A percentile compares a stretch with the other conserved stretches of the same genome.
Evolutionary conservation across 2,797 vertebrate species (phyloP).

Genomic region (Paratrypauchen microcephalus): DNA sequence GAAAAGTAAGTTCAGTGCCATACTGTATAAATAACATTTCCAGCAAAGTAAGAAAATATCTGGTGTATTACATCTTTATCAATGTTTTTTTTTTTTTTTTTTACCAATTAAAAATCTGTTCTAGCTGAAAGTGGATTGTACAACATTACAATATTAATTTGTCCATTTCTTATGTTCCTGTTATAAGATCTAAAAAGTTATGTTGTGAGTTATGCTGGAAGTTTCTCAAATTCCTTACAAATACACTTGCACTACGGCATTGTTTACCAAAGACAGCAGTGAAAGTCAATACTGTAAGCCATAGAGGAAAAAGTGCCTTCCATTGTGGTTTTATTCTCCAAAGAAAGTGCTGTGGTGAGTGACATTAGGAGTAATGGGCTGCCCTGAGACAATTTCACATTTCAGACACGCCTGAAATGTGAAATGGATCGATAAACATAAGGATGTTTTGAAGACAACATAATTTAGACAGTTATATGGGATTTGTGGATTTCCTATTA

Average conservation of each 20-base stretch:
- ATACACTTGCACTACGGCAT: not conserved
- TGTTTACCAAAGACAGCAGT: not conserved
- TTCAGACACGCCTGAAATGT: slow-evolving; percentile 36
- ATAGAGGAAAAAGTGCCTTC: slow-evolving; percentile 16
- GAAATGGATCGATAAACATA: slow-evolving; percentile 21
- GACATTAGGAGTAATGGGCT: slow-evolving; percentile 17
- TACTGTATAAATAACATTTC: too few species aligned
- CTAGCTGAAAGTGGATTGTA: not conserved
- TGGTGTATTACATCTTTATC: too few species aligned
- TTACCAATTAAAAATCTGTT: too few species aligned
- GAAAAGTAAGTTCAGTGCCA: too few species aligned
- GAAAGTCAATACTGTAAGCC: slow-evolving; percentile 7
- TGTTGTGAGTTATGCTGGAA: not conserved
- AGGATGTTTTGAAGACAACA: not conserved
- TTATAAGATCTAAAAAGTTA: not conserved
- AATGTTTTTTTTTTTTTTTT: too few species aligned
- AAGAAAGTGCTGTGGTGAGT: slow-evolving; percentile 1
- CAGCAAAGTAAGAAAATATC: too few species aligned
- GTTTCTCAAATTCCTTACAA: not conserved
- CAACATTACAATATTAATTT: not conserved
- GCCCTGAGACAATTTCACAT: slow-evolving; percentile 5
- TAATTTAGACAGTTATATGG: not conserved
- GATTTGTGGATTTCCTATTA: not conserved
- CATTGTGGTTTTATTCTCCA: not conserved
- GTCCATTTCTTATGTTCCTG: not conserved